Percentiles rank a stretch among this genome's conserved stretches.
Conservation (phyloP, 1,140 invertebrate species). For the Leptinotarsa lineolata region DNA sequence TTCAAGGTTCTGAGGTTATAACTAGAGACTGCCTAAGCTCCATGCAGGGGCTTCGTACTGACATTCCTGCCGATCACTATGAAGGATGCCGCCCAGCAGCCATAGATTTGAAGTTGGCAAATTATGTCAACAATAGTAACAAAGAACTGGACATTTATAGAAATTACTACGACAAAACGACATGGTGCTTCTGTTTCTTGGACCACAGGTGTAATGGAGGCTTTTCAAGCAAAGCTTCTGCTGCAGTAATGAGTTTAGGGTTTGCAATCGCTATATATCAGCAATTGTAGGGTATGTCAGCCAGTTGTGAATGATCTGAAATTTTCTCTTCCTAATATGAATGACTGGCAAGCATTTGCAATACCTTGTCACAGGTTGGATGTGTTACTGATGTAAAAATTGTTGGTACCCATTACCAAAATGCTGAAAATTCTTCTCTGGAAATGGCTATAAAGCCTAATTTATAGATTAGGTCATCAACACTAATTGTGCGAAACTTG, state of each 20-base stretch:
- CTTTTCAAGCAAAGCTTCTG: constrained; percentile 23
- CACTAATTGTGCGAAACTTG: no score
- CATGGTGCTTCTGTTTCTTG: constrained; percentile 90
- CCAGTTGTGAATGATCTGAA: no score
- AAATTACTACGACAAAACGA: constrained; percentile 80
- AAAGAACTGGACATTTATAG: constrained; percentile 84
- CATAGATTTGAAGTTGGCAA: constrained; percentile 75
- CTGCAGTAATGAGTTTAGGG: neutral
- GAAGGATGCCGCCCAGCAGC: constrained; percentile 85
- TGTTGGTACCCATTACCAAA: no score
- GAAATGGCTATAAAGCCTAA: no score
- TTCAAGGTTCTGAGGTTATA: constrained; percentile 76
- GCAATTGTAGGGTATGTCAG: neutral
- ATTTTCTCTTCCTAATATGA: no score
- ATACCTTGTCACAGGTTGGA: no score
- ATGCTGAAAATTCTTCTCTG: no score
- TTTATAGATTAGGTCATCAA: no score
- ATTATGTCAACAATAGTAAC: constrained; percentile 88
- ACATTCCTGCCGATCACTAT: constrained; percentile 90
- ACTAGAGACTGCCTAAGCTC: constrained; percentile 86
- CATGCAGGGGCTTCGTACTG: constrained; percentile 73
- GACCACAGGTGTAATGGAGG: constrained; percentile 82
- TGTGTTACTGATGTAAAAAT: no score
- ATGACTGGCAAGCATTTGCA: no score
- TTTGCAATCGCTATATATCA: constrained; percentile 7